These are phyloP conservation scores for Saturnia japonica DNA, from an alignment of 2,888 invertebrate genomes.

Conservation along the genomic window DNA sequence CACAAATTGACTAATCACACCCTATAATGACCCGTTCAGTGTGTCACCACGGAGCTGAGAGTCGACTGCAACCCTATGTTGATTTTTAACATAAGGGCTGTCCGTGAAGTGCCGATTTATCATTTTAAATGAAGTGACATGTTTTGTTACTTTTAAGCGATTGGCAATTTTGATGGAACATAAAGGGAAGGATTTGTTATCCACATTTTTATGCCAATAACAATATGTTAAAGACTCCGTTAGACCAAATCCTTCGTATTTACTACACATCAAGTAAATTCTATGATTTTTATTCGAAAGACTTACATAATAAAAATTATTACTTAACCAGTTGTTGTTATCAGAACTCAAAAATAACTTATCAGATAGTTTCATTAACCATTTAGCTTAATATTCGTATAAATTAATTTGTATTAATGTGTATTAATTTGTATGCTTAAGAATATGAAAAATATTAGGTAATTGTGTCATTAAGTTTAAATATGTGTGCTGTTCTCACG, in stretches of 20 bases:
- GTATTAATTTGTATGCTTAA: neutral
- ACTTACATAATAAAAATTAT: neutral
- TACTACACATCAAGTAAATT: too few species aligned
- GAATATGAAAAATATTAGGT: neutral
- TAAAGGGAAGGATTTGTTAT: neutral
- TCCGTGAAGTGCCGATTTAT: slow-evolving; percentile 61
- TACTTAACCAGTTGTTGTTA: neutral
- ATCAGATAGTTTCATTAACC: neutral
- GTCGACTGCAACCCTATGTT: slow-evolving; percentile 57
- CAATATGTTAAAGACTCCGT: too few species aligned
- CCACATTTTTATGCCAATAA: too few species aligned
- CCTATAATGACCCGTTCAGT: slow-evolving; percentile 55
- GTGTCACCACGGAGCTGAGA: slow-evolving; percentile 40
- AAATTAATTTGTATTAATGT: too few species aligned
- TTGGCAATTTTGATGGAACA: slow-evolving; percentile 21
- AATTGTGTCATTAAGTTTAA: neutral
- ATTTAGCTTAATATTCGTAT: neutral
- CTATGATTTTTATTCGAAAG: too few species aligned
- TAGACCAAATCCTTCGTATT: too few species aligned
- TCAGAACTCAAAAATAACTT: neutral
- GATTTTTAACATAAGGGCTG: slow-evolving; percentile 57
- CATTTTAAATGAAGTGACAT: slow-evolving; percentile 55
- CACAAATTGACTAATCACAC: slow-evolving; percentile 73
- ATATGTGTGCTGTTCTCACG: too few species aligned
- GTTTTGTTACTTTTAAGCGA: slow-evolving; percentile 46